Conservation (phyloP, 37 sponge, comb jelly and placozoan species). For the Spongilla lacustris region DNA sequence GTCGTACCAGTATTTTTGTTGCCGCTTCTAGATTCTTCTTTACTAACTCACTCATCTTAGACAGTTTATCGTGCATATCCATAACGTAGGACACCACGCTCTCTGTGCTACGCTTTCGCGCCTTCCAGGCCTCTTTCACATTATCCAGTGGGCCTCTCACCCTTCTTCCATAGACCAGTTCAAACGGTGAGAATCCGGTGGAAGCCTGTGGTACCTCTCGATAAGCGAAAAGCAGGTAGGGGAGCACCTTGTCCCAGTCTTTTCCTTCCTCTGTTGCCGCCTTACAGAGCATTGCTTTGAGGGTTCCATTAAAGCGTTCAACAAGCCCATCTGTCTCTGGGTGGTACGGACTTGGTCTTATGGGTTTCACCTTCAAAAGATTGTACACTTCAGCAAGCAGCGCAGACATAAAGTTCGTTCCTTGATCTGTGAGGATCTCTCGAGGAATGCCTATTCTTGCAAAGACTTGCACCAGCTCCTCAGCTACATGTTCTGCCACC, state of each 20-base stretch:
- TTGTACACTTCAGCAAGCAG: background rate
- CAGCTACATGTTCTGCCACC: background rate
- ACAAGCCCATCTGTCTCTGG: background rate
- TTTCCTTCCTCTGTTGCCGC: slow-evolving; percentile 14
- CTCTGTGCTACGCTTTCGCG: background rate
- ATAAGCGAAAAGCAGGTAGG: background rate
- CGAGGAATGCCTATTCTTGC: slow-evolving; percentile 1
- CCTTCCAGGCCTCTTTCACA: slow-evolving; percentile 4
- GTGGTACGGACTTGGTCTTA: background rate
- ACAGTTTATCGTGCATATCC: background rate
- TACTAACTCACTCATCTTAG: background rate
- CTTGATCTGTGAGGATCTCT: slow-evolving; percentile 4
- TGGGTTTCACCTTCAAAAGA: background rate
- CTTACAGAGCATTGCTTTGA: slow-evolving; percentile 6
- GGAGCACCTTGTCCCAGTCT: slow-evolving; percentile 15
- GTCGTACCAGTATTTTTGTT: slow-evolving; percentile 13
- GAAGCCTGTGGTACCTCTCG: slow-evolving; percentile 1
- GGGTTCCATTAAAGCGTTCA: background rate
- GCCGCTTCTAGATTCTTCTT: background rate
- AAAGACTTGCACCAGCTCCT: background rate
- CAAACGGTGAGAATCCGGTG: slow-evolving; percentile 10
- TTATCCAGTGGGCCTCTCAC: slow-evolving; percentile 15
- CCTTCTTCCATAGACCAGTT: background rate
- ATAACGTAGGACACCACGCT: slow-evolving; percentile 11
- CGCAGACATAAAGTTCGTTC: background rate